Base-by-base conservation (phyloP, 1,140 invertebrate species). In the Penaeus chinensis region DNA sequence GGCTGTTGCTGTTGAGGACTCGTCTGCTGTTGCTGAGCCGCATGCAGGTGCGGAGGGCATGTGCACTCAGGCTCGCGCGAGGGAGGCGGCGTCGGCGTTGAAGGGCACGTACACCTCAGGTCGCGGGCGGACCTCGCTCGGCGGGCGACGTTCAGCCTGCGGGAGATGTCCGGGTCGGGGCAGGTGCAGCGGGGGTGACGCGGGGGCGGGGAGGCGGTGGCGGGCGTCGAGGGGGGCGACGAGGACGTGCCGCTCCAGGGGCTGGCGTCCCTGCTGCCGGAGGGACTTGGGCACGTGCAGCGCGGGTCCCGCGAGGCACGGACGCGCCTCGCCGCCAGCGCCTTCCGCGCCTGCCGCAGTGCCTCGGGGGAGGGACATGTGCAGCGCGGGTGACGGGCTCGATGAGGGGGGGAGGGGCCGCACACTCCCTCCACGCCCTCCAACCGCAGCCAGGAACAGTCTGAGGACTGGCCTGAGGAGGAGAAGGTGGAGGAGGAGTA, bases 401-500 rank as follows among this genome's bases (percentile, higher is more conserved):
- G 86, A 61, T 81, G 80, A 16, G 86, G 54, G 13, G 86, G 78
- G 13, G 79, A 82, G 20, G 86, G 60, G 32, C 20, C 76, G 47
- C 76, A 80, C 37, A 63, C 84, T 32, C 85, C 85, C 65, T 81
- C 79, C 77, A 61, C 85, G 54, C 86, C 86, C 74, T 87, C 86
- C 32, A 77, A 69, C 62, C 81, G 82, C 80, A 87, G 86, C 86
- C 86, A 87, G 37, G 86, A 87, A 37, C 81, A 87, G 71, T 87
- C 86, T 65, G 86, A 87, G n/a, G 86, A 87, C 80, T 87, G 80
- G 8, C 86, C 86, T 54, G 86, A 87, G 20, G 86, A 87, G 54
- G 86, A 87, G 86, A 82, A 83, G 19, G 86, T 87, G 79, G 86
- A 87, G 71, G 86, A 87, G 62, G 86, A 87, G 86, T 87, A 87